Percentiles rank a stretch among this genome's conserved stretches.
Conservation (phyloP, 2,888 invertebrate genomes). For the Allophyes oxyacanthae region DNA sequence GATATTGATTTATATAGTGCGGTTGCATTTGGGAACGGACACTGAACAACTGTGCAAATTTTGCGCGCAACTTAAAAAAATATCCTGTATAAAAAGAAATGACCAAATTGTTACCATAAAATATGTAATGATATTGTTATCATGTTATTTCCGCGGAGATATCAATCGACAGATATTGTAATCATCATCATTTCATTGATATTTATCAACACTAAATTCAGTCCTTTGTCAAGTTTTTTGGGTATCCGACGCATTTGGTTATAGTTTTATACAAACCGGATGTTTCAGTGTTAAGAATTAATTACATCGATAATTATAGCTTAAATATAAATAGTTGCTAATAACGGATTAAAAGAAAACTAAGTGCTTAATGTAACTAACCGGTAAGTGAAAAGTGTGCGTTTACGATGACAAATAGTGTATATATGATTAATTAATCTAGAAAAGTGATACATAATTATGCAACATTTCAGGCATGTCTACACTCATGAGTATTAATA, state of each 20-base stretch:
- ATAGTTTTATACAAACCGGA: constrained; percentile 23
- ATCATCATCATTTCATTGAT: constrained; percentile 65
- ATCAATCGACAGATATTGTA: constrained; percentile 75
- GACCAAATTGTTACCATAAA: constrained; percentile 23
- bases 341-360: background rate
- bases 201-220: constrained; percentile 63
- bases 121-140: constrained; percentile 62
- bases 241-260: constrained; percentile 59
- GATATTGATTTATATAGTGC: too few relatives aligned
- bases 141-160: constrained; percentile 77
- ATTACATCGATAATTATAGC: background rate
- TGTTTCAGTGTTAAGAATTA: constrained; percentile 13
- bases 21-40: too few relatives aligned
- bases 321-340: background rate
- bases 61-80: too few relatives aligned
- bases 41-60: too few relatives aligned
- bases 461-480: constrained; percentile 55
- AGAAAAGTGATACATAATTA: constrained; percentile 18
- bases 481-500: constrained; percentile 21
- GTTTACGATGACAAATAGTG: background rate
- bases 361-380: background rate
- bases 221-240: constrained; percentile 64
- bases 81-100: background rate
- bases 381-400: constrained; percentile 10
- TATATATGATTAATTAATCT: constrained; percentile 7